Conservation (phyloP, 2,888 invertebrate species). For the Anorthoa munda region DNA sequence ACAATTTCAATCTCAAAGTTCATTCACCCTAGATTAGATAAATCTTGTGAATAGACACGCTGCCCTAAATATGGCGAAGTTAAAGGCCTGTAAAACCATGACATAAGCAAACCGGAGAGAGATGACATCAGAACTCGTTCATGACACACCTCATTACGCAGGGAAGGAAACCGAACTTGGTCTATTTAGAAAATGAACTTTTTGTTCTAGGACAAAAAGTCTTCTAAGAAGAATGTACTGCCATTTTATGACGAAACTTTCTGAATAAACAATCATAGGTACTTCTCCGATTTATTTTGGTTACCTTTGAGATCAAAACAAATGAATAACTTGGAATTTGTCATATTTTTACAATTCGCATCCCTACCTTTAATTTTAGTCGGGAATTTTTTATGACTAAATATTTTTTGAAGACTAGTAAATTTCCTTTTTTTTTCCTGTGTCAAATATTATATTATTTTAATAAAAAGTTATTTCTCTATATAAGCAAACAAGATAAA, state of each 20-base stretch:
- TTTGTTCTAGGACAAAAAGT: background rate
- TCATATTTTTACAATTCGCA: background rate
- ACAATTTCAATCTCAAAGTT: conserved; percentile 24
- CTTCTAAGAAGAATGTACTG: background rate
- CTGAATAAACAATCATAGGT: conserved; percentile 13
- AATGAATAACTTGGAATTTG: conserved; percentile 1
- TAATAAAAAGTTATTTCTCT: no score
- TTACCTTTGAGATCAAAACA: background rate
- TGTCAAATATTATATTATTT: background rate
- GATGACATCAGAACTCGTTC: conserved; percentile 51
- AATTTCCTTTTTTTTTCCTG: background rate
- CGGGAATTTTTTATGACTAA: background rate
- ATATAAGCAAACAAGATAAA: background rate
- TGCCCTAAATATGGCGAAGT: conserved; percentile 38
- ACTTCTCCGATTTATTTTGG: background rate
- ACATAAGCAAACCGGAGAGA: conserved; percentile 36
- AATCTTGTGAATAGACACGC: conserved; percentile 25
- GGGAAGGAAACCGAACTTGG: conserved; percentile 20
- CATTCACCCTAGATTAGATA: conserved; percentile 44
- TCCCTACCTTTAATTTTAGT: background rate
- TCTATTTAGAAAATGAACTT: conserved; percentile 1
- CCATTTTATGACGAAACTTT: conserved; percentile 13
- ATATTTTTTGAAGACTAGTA: background rate
- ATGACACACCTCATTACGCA: conserved; percentile 47
- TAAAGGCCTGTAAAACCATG: conserved; percentile 50